Percentiles rank a stretch among this genome's conserved stretches.
Conservation (phyloP, 1,140 invertebrate species). For the Aphelenchoides fujianensis region DNA sequence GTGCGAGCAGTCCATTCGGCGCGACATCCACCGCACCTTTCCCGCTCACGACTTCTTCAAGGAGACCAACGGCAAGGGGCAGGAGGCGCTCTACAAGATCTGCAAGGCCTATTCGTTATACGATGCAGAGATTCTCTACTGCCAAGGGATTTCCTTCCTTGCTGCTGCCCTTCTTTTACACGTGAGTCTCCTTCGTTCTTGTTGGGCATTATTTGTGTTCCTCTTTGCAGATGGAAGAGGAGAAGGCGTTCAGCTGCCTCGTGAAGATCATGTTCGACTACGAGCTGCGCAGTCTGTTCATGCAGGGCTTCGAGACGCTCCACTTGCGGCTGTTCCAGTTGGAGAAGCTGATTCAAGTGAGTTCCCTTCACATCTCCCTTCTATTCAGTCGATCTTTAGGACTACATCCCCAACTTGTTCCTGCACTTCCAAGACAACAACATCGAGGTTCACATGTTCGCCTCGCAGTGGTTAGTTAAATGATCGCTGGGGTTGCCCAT, state of each 20-base stretch:
- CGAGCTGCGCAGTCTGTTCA: conserved; percentile 85
- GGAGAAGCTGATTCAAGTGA: conserved; percentile 85
- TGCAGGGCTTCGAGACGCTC: conserved; percentile 90
- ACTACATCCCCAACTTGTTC: conserved; percentile 82
- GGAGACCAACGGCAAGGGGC: conserved; percentile 81
- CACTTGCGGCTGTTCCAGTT: conserved; percentile 92
- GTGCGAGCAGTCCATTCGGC: conserved; percentile 37
- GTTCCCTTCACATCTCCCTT: conserved; percentile 18
- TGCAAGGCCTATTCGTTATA: conserved; percentile 88
- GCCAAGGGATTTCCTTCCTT: conserved; percentile 94
- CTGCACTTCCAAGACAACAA: conserved; percentile 84
- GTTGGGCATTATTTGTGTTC: conserved; percentile 16
- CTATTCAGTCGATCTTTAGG: conserved; percentile 66
- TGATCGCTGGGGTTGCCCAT: no score
- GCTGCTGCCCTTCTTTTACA: conserved; percentile 89
- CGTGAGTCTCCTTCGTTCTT: conserved; percentile 71
- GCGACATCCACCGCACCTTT: conserved; percentile 96
- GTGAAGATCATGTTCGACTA: conserved; percentile 97
- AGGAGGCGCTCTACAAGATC: conserved; percentile 90
- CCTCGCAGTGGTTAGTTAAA: conserved; percentile 98
- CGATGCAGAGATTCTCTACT: conserved; percentile 95
- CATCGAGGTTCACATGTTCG: conserved; percentile 98
- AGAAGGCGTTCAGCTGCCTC: conserved; percentile 94
- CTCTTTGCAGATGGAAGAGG: conserved; percentile 95
- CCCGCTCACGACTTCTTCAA: conserved; percentile 97